Percentiles rank a stretch among this genome's conserved stretches.
These are phyloP conservation scores for Abscondita cerata DNA, from an alignment of 2,888 invertebrate species.

Conservation along the genomic window DNA sequence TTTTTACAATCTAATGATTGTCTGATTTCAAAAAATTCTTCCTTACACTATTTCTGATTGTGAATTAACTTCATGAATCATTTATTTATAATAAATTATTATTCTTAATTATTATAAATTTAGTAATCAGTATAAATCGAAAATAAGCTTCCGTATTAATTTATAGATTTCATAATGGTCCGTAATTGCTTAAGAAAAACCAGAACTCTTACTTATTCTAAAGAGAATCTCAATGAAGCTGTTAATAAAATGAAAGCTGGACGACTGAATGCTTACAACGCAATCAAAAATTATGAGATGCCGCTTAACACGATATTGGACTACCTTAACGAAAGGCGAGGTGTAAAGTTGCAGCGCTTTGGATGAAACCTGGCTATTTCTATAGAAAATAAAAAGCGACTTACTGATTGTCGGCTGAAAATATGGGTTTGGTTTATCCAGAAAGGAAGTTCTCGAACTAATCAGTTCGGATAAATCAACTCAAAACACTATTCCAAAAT, in stretches of 20 bases:
- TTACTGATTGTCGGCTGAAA: conserved; percentile 38
- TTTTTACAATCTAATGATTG: too few relatives aligned
- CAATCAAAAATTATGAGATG: conserved; percentile 33
- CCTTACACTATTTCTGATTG: too few relatives aligned
- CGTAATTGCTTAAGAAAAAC: conserved; percentile 30
- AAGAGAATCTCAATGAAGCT: conserved; percentile 28
- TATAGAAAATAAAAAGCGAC: conserved; percentile 40
- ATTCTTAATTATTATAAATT: neutral
- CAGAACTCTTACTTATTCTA: conserved; percentile 18
- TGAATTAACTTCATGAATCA: too few relatives aligned
- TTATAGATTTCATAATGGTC: conserved; percentile 23
- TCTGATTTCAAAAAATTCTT: too few relatives aligned
- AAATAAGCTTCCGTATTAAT: neutral
- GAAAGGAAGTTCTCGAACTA: conserved; percentile 20
- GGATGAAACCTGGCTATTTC: conserved; percentile 43
- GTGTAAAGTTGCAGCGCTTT: conserved; percentile 35
- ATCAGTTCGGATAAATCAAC: conserved; percentile 13
- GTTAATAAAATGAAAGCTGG: conserved; percentile 28
- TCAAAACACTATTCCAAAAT: conserved; percentile 25
- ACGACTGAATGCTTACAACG: conserved; percentile 26
- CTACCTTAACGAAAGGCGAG: conserved; percentile 37
- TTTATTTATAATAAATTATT: neutral
- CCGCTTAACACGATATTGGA: conserved; percentile 36
- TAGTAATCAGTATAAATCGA: neutral
- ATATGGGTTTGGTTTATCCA: conserved; percentile 28